Base-by-base conservation (phyloP, 2,113 vertebrate genomes). In the Podilymbus podiceps region DNA sequence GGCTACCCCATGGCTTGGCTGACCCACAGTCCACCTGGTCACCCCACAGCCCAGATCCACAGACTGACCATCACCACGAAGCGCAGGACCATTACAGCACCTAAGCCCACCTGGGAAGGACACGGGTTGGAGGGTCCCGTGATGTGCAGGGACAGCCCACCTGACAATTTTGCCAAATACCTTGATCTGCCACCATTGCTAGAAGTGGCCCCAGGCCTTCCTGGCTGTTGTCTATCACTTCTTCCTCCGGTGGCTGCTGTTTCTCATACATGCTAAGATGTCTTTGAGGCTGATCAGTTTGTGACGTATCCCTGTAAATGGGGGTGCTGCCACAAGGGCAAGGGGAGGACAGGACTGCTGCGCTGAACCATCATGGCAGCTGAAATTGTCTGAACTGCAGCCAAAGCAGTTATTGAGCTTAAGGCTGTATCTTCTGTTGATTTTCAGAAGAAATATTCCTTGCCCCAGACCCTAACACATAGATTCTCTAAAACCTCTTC, bases 331-430 rank as follows among this genome's bases (percentile, higher is more conserved):
- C 15, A 27, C 21, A 8, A 15, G 33, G 75, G 28, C 38, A 3
- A 2, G 19, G 14, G 56, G 40, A 40, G 49, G 68, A 38, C 38
- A 6, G 59, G 8, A 12, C 49, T 72, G 79, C 75, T 85, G 62
- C 27, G 2, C 3, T 20, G 55, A 38, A 27, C 53, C 4, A 0
- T 20, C 0, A 0, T 19, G 40, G 62, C 62, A 42, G 40, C 86
- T 82, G 44, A 22, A 68, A 40, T 8, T 49, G 35, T 19, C 53
- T 58, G 53, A 80, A 38, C 46, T n/a, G 22, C 75, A 69, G 71
- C 55, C 79, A 23, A 31, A 73, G 82, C 67, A 33, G 31, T 35
- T 55, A 19, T 2, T 19, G 63, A 35, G 27, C 66, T 42, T 49
- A 25, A 80, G 55, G 68, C 38, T 88, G 79, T 24, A 20, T 77